Conservation (phyloP, 2,888 invertebrate genomes). For the Nomada fucata region DNA sequence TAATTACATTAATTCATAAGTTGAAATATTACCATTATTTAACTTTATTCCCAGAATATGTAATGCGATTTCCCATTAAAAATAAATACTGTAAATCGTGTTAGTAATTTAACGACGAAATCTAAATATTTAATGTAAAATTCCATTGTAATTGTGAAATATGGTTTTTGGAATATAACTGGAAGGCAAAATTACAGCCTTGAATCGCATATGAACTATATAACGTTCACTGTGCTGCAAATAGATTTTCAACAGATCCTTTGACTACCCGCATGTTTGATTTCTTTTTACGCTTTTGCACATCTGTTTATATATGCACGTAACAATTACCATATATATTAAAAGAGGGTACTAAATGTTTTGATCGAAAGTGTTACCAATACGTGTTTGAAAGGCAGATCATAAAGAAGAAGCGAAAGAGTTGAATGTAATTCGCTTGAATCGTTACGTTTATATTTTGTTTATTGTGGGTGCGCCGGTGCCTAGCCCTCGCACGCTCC, state of each 20-base stretch:
- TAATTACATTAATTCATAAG: not conserved
- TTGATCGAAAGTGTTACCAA: not conserved
- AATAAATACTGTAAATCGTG: not conserved
- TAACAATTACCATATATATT: not conserved
- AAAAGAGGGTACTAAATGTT: not conserved
- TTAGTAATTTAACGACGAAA: no score
- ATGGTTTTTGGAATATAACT: no score
- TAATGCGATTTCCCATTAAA: not conserved
- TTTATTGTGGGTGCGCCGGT: slow-evolving; percentile 69
- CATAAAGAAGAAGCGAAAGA: not conserved
- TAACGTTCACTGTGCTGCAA: slow-evolving; percentile 5
- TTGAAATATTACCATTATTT: not conserved
- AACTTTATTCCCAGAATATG: not conserved
- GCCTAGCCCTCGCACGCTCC: slow-evolving; percentile 76
- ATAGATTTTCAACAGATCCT: slow-evolving; percentile 29
- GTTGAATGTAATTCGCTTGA: slow-evolving; percentile 28
- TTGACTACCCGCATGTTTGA: slow-evolving; percentile 13
- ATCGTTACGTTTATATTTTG: slow-evolving; percentile 39
- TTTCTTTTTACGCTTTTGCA: not conserved
- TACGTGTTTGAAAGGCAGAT: not conserved
- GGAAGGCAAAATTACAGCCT: not conserved
- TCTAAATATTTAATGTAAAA: no score
- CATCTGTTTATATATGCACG: not conserved
- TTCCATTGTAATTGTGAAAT: no score
- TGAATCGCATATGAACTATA: not conserved